Conservation (phyloP, 2,113 vertebrate genomes). For the Meleagris gallopavo region DNA sequence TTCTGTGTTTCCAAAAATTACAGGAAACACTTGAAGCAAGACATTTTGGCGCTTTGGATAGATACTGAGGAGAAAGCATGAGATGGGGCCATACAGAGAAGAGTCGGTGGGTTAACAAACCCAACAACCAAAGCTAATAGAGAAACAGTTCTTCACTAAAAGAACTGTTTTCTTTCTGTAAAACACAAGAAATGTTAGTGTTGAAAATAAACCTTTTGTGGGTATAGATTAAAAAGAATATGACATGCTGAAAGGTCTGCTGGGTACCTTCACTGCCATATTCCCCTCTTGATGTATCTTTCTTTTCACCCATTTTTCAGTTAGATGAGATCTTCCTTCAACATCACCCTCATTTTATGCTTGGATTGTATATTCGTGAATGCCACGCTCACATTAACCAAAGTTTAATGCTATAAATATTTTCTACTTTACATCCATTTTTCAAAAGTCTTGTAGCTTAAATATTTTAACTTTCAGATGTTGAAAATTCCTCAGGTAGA, state of each 20-base stretch:
- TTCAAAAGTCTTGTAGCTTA: neutral
- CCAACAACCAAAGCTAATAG: neutral
- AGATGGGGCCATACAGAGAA: neutral
- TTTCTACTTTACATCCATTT: neutral
- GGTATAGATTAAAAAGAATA: neutral
- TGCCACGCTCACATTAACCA: neutral
- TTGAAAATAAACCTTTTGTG: neutral
- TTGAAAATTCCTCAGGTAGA: slow-evolving; percentile 31
- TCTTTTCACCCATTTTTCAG: neutral
- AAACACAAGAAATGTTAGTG: neutral
- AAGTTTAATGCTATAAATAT: neutral
- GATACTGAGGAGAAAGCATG: neutral
- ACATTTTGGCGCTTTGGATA: neutral
- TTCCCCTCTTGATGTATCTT: neutral
- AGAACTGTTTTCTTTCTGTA: neutral
- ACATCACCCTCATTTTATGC: neutral
- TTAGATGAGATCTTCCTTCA: neutral
- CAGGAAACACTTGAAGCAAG: neutral
- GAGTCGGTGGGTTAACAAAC: neutral
- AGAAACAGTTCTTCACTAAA: neutral
- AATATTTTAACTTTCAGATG: neutral
- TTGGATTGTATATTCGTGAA: neutral
- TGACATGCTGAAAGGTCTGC: neutral
- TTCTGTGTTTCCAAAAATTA: neutral
- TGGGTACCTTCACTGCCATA: neutral